Base-by-base conservation (phyloP, 2,797 vertebrate genomes). In the Coilia nasus region DNA sequence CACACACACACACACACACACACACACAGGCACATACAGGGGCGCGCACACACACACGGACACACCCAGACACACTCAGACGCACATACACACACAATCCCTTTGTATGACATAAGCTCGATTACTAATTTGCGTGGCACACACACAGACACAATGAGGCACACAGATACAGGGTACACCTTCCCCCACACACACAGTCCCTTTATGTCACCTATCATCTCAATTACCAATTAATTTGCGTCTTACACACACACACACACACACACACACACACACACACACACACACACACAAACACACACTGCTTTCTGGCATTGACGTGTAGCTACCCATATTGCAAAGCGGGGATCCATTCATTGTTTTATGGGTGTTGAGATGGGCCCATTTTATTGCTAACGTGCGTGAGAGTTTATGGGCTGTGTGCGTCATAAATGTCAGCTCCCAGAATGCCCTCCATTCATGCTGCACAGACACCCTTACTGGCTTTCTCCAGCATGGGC, bases 381-480 rank as follows among this genome's bases (percentile, higher is more conserved):
- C 67, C 62, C 82, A 2, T 83, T 87, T 64, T 81, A 47, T 21
- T 9, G 57, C 60, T 35, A 83, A 75, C 86, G n/a, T 82, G 56
- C 87, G 81, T 84, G 81, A 83, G 67, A 9, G 15, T 83, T 87
- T n/a, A 56, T 83, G 71, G 85, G 44, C 41, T 44, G 14, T 56
- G 56, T 78, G 56, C 46, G 59, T 89, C n/a, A 54, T 84, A 85
- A 87, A 86, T 88, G 82, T 83, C 83, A 83, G 28, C 54, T 83
- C 62, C 71, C 75, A 81, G 17, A 85, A 80, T 54, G 28, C 21
- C n/a, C 80, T 21, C 83, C 85, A 41, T 86, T 75, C 67, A 75
- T 35, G 14, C 67, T 6, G 35, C 28, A 75, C 67, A 17, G 67
- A 75, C 67, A 75, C 67, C 67, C 35, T 35, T 75, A 75, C 67